Percentiles rank a stretch among this genome's conserved stretches.
Evolutionary conservation across 2,888 invertebrate species (phyloP).

Genomic region (Tolmerus cingulatus): DNA sequence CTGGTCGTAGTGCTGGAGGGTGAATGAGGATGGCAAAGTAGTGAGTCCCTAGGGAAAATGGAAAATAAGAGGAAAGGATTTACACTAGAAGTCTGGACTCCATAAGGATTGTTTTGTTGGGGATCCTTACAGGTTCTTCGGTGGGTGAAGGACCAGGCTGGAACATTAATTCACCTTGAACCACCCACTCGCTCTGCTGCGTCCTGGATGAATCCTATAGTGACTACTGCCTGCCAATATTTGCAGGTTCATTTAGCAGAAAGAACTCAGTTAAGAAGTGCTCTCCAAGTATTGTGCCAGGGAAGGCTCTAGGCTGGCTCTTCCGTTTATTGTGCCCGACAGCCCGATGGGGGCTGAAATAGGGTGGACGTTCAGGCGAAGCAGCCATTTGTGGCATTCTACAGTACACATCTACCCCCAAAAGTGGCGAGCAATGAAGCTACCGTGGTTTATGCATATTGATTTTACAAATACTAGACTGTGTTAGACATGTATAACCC

Average conservation of each 20-base stretch:
- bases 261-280: neutral
- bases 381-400: neutral
- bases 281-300: neutral
- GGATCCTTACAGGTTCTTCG: neutral
- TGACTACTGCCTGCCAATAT: neutral
- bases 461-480: neutral
- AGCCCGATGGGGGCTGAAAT: neutral
- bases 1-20: neutral
- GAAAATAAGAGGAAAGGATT: constrained; percentile 14
- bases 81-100: neutral
- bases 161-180: neutral
- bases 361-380: neutral
- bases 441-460: neutral
- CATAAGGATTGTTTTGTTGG: neutral
- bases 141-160: neutral
- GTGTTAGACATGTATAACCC: neutral
- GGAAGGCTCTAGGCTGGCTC: neutral
- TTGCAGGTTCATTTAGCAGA: constrained; percentile 23
- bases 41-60: neutral
- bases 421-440: neutral
- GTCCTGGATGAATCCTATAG: neutral
- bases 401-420: neutral
- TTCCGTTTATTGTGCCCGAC: neutral
- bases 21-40: neutral
- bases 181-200: neutral